Percentiles rank a stretch among this genome's conserved stretches.
Conservation (phyloP, 2,113 vertebrate genomes). For the Pomatostomus ruficeps region DNA sequence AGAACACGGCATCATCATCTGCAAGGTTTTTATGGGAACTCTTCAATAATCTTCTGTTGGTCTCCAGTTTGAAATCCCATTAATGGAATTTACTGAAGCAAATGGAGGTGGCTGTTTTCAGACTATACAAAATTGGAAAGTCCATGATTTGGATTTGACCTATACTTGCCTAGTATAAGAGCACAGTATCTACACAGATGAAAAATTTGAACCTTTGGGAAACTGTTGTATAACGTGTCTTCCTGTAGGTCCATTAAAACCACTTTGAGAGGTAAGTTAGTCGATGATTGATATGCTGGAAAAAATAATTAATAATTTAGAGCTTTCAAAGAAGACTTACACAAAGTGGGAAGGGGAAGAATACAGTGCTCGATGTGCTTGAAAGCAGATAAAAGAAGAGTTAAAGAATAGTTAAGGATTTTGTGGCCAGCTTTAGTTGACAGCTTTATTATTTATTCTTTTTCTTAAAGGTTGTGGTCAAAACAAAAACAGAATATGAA, state of each 20-base stretch:
- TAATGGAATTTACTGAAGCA: neutral
- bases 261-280: neutral
- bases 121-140: neutral
- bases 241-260: neutral
- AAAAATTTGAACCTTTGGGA: neutral
- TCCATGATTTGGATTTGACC: neutral
- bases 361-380: neutral
- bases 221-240: neutral
- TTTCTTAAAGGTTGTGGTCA: slow-evolving; percentile 85
- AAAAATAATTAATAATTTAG: neutral
- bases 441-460: neutral
- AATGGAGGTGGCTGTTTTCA: neutral
- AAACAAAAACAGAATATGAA: slow-evolving; percentile 93
- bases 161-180: neutral
- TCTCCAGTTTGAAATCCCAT: neutral
- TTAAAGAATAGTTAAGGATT: neutral
- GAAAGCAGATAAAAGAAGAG: neutral
- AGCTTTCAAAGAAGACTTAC: neutral
- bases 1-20: neutral
- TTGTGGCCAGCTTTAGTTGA: neutral
- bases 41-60: neutral
- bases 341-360: neutral
- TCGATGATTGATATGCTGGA: neutral
- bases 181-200: neutral
- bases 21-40: neutral